These are phyloP conservation scores for Dendrocincla fuliginosa DNA, from an alignment of 2,797 vertebrate genomes.

Conservation along the genomic window DNA sequence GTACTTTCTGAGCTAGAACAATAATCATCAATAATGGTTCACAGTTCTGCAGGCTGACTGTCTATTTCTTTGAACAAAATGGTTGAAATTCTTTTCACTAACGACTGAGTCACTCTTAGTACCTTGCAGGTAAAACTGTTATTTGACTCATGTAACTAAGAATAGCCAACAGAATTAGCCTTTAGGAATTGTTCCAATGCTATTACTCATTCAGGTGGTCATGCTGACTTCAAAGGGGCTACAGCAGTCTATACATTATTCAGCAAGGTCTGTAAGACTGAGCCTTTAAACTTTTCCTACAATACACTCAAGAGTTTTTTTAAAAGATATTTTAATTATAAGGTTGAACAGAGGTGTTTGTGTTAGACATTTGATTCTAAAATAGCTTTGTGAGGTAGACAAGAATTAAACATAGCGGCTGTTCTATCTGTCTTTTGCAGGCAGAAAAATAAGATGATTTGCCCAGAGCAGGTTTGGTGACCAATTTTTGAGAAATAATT, in stretches of 20 bases:
- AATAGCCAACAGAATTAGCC: background rate
- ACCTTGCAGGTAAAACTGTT: background rate
- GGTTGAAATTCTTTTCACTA: background rate
- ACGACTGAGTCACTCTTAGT: background rate
- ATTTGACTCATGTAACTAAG: conserved; percentile 10
- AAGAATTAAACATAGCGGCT: background rate
- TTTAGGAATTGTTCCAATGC: background rate
- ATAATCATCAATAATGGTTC: conserved; percentile 29
- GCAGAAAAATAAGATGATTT: background rate
- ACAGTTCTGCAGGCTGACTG: background rate
- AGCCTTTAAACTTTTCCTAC: conserved; percentile 14
- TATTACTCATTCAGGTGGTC: conserved; percentile 19
- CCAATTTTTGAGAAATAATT: background rate
- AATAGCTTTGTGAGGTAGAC: background rate
- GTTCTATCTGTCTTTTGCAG: background rate
- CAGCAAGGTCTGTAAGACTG: background rate
- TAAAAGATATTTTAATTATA: background rate
- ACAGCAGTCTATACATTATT: background rate
- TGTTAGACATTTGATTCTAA: background rate
- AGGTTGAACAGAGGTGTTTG: background rate
- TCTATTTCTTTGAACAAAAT: conserved; percentile 21
- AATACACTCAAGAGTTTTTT: background rate
- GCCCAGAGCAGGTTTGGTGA: background rate
- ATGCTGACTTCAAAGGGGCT: conserved; percentile 6
- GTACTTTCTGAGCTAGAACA: conserved; percentile 37